Percentiles rank a stretch among this genome's conserved stretches.
phyloP scores from a whole-genome alignment of 2,113 vertebrate species.

The Centropristis striata region DNA sequence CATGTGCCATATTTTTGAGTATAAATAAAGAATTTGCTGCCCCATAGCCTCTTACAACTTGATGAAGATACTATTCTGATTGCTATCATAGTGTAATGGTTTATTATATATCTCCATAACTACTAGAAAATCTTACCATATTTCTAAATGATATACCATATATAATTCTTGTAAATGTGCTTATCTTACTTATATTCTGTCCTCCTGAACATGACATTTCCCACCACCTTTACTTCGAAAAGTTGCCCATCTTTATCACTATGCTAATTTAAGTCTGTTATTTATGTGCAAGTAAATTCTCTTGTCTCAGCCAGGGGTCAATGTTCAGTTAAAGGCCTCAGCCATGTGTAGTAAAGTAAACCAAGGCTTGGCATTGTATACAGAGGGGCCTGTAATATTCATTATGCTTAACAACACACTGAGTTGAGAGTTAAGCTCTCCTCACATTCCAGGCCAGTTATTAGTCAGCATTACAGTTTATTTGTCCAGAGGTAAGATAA shows the following conservation, averaged over 20 bases:
- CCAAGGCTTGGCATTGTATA: slow-evolving; percentile 71
- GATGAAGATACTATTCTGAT: background rate
- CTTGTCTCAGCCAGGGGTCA: slow-evolving; percentile 67
- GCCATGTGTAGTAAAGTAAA: slow-evolving; percentile 81
- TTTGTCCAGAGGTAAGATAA: slow-evolving; percentile 94
- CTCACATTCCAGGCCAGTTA: slow-evolving; percentile 91
- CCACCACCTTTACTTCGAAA: slow-evolving; percentile 43
- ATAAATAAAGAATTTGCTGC: slow-evolving; percentile 22
- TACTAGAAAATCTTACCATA: background rate
- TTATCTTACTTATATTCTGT: background rate
- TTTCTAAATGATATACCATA: background rate
- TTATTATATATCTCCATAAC: background rate
- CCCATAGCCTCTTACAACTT: background rate
- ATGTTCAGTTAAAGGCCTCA: slow-evolving; percentile 69
- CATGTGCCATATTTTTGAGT: background rate
- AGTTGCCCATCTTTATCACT: slow-evolving; percentile 23
- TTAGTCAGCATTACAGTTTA: slow-evolving; percentile 96
- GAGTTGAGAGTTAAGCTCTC: slow-evolving; percentile 79
- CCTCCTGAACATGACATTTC: slow-evolving; percentile 15
- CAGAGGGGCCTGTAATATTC: slow-evolving; percentile 80
- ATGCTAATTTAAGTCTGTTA: slow-evolving; percentile 54
- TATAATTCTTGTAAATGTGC: background rate
- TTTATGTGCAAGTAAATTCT: slow-evolving; percentile 61
- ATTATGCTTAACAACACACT: slow-evolving; percentile 85
- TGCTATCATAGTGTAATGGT: background rate